Evolutionary conservation across 2,113 vertebrate species (phyloP), one percentile per base, ranked within the genome.

Genomic region (Myrmophylax atrothorax): DNA sequence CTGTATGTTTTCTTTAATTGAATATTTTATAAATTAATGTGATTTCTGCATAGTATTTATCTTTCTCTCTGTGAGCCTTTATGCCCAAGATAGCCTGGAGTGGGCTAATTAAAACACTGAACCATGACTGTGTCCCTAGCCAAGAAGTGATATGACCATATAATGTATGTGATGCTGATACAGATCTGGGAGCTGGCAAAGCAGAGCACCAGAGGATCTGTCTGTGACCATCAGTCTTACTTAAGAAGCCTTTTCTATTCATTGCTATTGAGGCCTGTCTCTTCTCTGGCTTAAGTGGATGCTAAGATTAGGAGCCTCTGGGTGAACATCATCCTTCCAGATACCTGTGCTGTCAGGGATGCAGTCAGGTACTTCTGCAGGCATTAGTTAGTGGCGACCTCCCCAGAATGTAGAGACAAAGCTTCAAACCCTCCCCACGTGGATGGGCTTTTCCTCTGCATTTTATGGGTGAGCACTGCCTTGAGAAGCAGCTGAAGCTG

Each of bases 1-100:
- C n/a, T 95, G 76, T 96, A 95, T 93, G 92, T 92, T 96, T 96
- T 88, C 88, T 90, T 90, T 95, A 95, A 96, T 69, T 84, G 83
- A 94, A 92, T 93, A 93, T 93, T 89, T 94, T 84, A 84, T 96
- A 91, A 96, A 95, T 93, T 89, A 94, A 86, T 38, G 6, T 92
- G 76, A 93, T 88, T 94, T 84, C 93, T 91, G 81, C 80, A 52
- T 44, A 89, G 49, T 60, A 80, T 90, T 87, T 95, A 52, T 94
- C 84, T 91, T 94, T 66, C 68, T 94, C 75, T 90, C 78, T 84
- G 68, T 33, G 17, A 96, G 91, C 52, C 53, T 94, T 94, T 87
- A 92, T 82, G 90, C 19, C 77, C 58, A 33, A 84, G 84, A 42
- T 76, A 95, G 96, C 49, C 84, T 94, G 90, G 83, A 93, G 69